phyloP scores from a whole-genome alignment of 2,797 vertebrate species.

The Syndactyla subalaris region DNA sequence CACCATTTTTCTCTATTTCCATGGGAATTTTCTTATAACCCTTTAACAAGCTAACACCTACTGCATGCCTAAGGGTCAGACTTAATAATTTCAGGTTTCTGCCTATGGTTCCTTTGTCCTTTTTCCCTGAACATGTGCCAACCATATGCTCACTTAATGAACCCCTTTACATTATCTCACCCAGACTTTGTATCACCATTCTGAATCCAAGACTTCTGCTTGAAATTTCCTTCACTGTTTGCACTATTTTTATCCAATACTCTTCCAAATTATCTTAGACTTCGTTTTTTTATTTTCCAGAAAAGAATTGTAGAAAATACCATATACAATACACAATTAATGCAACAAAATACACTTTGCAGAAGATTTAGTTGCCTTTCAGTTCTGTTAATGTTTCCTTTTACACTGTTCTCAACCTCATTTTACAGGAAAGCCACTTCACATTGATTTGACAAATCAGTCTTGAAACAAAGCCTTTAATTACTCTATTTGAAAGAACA shows the following conservation, averaged over 20 bases:
- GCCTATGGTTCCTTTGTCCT: neutral
- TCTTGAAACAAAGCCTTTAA: neutral
- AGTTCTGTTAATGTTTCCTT: neutral
- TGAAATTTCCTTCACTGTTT: neutral
- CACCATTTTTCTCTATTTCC: neutral
- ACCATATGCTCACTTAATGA: neutral
- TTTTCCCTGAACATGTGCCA: neutral
- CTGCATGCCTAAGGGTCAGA: neutral
- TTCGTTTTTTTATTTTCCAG: neutral
- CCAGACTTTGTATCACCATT: neutral
- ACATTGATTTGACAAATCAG: neutral
- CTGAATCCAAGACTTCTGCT: neutral
- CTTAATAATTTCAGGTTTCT: neutral
- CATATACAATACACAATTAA: neutral
- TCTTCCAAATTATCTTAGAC: neutral
- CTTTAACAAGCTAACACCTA: neutral
- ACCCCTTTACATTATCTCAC: neutral
- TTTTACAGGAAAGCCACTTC: neutral
- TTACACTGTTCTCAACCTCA: neutral
- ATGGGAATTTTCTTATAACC: neutral
- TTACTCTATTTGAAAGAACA: neutral
- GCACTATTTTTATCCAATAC: neutral
- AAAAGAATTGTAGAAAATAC: neutral
- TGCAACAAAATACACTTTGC: neutral
- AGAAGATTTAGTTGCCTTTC: neutral